These are phyloP conservation scores for Smittia sp. DNA, from an alignment of 2,888 invertebrate genomes.

Conservation along the genomic window DNA sequence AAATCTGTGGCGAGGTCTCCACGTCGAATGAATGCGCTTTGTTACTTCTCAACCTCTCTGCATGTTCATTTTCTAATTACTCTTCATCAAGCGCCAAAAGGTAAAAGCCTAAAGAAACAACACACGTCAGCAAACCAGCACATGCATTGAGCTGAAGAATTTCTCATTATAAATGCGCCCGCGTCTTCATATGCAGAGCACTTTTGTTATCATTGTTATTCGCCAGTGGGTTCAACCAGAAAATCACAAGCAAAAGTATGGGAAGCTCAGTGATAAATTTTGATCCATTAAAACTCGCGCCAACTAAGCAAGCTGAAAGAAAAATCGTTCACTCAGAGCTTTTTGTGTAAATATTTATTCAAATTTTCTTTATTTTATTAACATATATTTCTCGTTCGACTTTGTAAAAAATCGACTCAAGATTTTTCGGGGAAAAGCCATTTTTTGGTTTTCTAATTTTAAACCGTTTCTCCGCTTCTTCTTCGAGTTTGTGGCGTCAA, in stretches of 20 bases:
- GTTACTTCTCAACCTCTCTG: no score
- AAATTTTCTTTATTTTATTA: conserved; percentile 9
- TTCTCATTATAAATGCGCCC: no score
- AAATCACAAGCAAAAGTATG: no score
- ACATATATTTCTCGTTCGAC: not conserved
- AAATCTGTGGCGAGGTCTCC: not conserved
- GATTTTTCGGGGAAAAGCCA: not conserved
- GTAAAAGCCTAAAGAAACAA: no score
- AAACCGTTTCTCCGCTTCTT: not conserved
- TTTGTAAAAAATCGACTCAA: not conserved
- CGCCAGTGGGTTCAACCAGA: no score
- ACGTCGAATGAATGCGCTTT: no score
- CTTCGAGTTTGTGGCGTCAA: not conserved
- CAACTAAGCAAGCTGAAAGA: not conserved
- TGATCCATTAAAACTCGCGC: not conserved
- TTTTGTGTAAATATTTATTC: not conserved
- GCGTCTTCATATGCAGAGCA: no score
- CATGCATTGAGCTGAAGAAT: no score
- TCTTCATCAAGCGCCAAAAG: no score
- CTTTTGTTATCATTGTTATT: no score
- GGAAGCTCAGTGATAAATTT: not conserved
- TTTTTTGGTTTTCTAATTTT: conserved; percentile 8
- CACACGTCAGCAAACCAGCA: no score
- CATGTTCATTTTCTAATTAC: no score
- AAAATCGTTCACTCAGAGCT: not conserved